Conservation (phyloP, 2,797 vertebrate genomes). For the Fistularia tabacaria region DNA sequence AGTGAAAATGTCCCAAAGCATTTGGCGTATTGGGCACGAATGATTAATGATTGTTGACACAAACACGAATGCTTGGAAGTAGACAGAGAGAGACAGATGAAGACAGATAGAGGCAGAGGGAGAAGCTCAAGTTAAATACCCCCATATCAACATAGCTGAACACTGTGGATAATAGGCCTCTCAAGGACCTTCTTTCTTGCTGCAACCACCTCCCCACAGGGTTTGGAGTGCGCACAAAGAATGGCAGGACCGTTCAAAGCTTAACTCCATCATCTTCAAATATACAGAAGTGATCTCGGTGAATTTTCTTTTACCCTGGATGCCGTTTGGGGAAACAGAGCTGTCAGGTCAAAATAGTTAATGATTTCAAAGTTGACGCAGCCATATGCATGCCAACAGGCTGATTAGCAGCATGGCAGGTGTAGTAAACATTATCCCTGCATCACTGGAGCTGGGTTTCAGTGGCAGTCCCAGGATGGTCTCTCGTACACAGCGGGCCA, state of each 20-base stretch:
- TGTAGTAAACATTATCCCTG: no score
- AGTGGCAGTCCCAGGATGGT: no score
- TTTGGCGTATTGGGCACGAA: conserved; percentile 40
- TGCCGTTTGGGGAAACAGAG: not conserved
- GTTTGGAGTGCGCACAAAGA: conserved; percentile 16
- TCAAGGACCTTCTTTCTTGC: conserved; percentile 51
- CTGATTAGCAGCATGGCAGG: no score
- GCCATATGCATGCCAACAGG: no score
- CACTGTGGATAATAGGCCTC: conserved; percentile 58
- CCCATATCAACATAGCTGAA: conserved; percentile 56
- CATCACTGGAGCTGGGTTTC: no score
- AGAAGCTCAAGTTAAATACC: conserved; percentile 62
- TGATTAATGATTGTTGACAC: conserved; percentile 69
- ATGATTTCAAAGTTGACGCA: not conserved
- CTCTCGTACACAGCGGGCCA: no score
- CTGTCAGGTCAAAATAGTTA: no score
- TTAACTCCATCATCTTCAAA: not conserved
- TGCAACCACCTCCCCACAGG: conserved; percentile 41
- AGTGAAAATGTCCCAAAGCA: conserved; percentile 46
- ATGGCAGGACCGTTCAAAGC: conserved; percentile 5
- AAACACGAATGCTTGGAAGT: conserved; percentile 59
- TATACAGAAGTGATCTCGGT: not conserved
- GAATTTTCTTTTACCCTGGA: not conserved
- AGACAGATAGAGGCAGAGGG: conserved; percentile 57
- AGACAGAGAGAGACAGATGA: conserved; percentile 62